Conservation (phyloP, 2,888 invertebrate species). For the Mechanitis messenoides region DNA sequence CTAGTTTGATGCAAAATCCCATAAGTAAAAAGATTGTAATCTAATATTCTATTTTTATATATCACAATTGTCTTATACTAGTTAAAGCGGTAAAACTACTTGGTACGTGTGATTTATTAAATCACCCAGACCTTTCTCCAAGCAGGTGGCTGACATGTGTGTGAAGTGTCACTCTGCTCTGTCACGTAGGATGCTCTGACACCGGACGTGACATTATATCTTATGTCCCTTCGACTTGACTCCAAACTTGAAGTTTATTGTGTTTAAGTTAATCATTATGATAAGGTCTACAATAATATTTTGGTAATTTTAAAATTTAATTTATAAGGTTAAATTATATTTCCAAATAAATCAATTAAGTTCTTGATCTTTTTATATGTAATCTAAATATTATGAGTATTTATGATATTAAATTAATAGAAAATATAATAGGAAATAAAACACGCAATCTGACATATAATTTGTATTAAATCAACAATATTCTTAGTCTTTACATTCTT, state of each 20-base stretch:
- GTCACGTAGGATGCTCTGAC: background rate
- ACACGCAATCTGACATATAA: conserved; percentile 62
- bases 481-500: conserved; percentile 73
- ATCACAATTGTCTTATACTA: no score
- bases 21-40: no score
- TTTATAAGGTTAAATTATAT: no score
- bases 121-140: background rate
- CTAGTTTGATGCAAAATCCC: no score
- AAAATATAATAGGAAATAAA: conserved; percentile 37
- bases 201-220: conserved; percentile 4
- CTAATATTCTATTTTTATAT: no score
- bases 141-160: conserved; percentile 5
- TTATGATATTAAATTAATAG: background rate
- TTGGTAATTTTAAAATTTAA: no score
- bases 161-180: conserved; percentile 2
- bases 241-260: background rate
- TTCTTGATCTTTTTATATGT: no score
- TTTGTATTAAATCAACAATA: conserved; percentile 77
- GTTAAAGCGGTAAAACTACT: background rate
- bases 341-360: no score
- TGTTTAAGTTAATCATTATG: background rate
- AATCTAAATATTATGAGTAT: background rate
- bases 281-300: no score
- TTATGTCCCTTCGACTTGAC: background rate
- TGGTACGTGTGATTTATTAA: background rate